Evolutionary conservation across 2,888 invertebrate species (phyloP).

Genomic region (Nomada ruficornis): DNA sequence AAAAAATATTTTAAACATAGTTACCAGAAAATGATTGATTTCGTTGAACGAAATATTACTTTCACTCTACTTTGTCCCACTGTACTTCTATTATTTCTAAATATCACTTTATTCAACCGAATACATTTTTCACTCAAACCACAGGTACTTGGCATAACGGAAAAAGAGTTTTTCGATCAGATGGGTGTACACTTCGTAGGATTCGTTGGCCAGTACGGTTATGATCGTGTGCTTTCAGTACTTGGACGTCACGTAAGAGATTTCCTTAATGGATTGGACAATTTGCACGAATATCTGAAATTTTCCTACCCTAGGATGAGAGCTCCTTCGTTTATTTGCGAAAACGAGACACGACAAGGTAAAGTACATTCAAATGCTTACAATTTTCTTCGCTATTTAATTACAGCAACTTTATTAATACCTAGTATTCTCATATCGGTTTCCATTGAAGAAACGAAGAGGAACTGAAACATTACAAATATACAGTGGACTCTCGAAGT

Average conservation of each 20-base stretch:
- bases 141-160: slow-evolving; percentile 94
- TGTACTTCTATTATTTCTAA: neutral
- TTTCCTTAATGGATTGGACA: slow-evolving; percentile 97
- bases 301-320: slow-evolving; percentile 96
- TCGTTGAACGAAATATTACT: neutral
- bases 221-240: slow-evolving; percentile 95
- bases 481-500: no score
- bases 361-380: slow-evolving; percentile 15
- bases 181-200: slow-evolving; percentile 97
- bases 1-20: no score
- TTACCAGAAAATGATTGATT: no score
- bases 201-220: slow-evolving; percentile 97
- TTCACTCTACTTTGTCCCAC: neutral
- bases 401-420: neutral
- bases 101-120: slow-evolving; percentile 14
- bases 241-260: slow-evolving; percentile 97
- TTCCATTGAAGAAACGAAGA: neutral
- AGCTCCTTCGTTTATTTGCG: slow-evolving; percentile 98
- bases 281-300: slow-evolving; percentile 98
- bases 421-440: neutral
- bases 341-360: slow-evolving; percentile 94
- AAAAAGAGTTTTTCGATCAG: slow-evolving; percentile 95
- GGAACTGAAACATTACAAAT: neutral
- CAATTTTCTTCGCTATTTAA: no score
- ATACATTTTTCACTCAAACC: slow-evolving; percentile 36